Base-by-base conservation (phyloP, 2,888 invertebrate species). In the Subacronicta megacephala region DNA sequence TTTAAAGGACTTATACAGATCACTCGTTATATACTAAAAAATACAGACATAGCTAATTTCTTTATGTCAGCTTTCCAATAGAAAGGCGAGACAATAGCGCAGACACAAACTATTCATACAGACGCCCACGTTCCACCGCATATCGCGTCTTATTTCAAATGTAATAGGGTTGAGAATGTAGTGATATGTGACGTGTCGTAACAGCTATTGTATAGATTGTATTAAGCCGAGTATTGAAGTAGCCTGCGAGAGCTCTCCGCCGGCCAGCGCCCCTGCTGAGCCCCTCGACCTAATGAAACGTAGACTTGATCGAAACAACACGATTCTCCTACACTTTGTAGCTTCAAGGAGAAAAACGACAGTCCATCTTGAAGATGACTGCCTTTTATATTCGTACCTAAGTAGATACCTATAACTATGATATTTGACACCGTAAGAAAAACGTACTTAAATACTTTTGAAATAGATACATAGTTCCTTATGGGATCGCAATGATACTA, bases 201-300 rank as follows among this genome's bases (percentile, higher is more conserved):
- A 44, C 41, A 62, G 53, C 56, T 68, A 72, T 75, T 74, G 77
- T 81, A 78, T 77, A 77, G 72, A 78, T 77, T 79, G 80, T 80
- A 81, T 81, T 82, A 82, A 78, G 79, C 68, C 68, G 78, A 78
- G 72, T 74, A 78, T 82, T 88, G 78, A 78, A 90, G 89, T 79
- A 84, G 85, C 78, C 70, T 72, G 74, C 64, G 72, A 90, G 89
- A 60, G 87, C 89, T 74, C 90, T 92, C 72, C 44, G 77, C 49
- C 84, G 90, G 83, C 65, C 90, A 80, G 80, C 82, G 84, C 80
- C 82, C 84, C 74, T 71, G 77, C 74, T 75, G 77, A 74, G 72
- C 80, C 85, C 78, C 90, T 89, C 89, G 91, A 90, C 90, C 91
- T 84, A 88, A 87, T 89, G 87, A 84, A 87, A 83, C 81, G 72